phyloP scores from a whole-genome alignment of 2,888 invertebrate genomes.

The Melieria omissa region DNA sequence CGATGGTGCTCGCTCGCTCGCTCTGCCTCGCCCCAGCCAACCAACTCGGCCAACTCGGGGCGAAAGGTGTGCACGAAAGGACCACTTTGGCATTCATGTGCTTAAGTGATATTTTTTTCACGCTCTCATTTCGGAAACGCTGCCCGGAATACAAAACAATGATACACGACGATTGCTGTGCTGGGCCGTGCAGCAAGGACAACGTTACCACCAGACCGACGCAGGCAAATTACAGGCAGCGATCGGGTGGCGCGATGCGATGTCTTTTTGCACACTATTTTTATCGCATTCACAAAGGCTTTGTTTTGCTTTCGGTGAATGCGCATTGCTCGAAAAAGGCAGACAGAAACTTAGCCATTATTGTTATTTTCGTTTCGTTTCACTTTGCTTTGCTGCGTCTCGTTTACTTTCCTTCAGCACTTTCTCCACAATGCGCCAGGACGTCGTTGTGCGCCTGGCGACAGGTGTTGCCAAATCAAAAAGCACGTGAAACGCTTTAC shows the following conservation, averaged over 20 bases:
- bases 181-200: background rate
- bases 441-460: constrained; percentile 7
- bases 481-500: constrained; percentile 17
- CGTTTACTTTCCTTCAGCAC: constrained; percentile 28
- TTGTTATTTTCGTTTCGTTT: constrained; percentile 6
- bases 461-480: constrained; percentile 55
- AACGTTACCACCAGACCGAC: background rate
- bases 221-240: background rate
- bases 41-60: constrained; percentile 24
- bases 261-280: constrained; percentile 8
- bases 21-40: too few relatives aligned
- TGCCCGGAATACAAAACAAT: constrained; percentile 52
- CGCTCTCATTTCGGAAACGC: constrained; percentile 50
- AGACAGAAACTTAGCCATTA: background rate
- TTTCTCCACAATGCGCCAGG: constrained; percentile 10
- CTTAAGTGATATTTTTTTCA: constrained; percentile 59
- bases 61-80: constrained; percentile 2
- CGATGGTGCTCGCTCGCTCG: constrained; percentile 5
- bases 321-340: background rate
- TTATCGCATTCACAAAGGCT: constrained; percentile 13
- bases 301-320: constrained; percentile 12
- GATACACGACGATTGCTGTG: background rate
- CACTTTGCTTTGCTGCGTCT: constrained; percentile 26
- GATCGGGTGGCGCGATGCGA: background rate
- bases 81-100: constrained; percentile 55